These are phyloP conservation scores for Clarias laeviceps DNA, from an alignment of 2,797 vertebrate genomes.

Conservation along the genomic window DNA sequence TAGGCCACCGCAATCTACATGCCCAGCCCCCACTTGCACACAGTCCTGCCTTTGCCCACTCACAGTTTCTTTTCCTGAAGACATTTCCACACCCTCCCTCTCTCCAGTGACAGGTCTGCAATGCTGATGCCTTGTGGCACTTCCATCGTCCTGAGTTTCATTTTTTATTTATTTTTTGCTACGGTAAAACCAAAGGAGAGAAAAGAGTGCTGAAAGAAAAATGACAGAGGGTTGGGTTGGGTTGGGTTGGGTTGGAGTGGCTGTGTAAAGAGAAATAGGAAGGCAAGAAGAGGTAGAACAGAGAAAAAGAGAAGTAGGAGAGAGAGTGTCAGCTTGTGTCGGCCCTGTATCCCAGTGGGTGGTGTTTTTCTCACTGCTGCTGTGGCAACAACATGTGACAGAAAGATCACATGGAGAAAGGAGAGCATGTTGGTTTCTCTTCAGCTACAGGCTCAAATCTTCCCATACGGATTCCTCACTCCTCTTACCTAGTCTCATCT, in stretches of 20 bases:
- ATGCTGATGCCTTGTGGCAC: conserved; percentile 71
- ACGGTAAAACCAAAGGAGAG: conserved; percentile 69
- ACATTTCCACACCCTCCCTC: conserved; percentile 42
- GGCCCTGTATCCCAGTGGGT: conserved; percentile 68
- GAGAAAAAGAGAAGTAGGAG: conserved; percentile 10
- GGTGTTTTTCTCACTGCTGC: conserved; percentile 70
- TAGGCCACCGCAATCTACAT: conserved; percentile 24
- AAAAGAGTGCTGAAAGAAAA: background rate
- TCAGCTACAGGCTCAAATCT: conserved; percentile 19
- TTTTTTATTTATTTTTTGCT: conserved; percentile 61
- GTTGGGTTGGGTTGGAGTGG: background rate
- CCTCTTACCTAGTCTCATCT: conserved; percentile 28
- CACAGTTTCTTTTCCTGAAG: conserved; percentile 40
- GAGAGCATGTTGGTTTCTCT: conserved; percentile 38
- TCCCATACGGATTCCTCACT: conserved; percentile 6
- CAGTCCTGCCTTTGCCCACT: conserved; percentile 8
- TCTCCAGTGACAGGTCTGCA: conserved; percentile 45
- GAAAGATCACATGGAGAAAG: conserved; percentile 69
- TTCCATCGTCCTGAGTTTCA: conserved; percentile 66
- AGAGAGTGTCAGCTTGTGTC: conserved; percentile 57
- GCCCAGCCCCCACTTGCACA: conserved; percentile 5
- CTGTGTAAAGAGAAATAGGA: conserved; percentile 10
- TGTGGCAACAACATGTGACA: conserved; percentile 75
- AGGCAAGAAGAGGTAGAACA: conserved; percentile 9
- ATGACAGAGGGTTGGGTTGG: background rate